phyloP scores from a whole-genome alignment of 92 coral and sea anemone species.

The Metridium senile region DNA sequence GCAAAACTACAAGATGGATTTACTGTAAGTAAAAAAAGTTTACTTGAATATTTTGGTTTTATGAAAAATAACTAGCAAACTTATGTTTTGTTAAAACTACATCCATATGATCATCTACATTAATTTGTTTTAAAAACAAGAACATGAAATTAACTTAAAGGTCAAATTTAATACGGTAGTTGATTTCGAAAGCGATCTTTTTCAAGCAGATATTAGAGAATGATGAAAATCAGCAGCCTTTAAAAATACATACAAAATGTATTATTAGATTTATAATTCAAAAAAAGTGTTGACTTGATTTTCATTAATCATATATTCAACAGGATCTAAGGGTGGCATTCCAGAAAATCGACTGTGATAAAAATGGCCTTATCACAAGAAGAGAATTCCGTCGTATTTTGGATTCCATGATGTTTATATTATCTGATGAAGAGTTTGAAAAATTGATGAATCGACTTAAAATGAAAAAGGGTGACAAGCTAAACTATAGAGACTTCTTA shows the following conservation, averaged over 20 bases:
- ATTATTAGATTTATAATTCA: no score
- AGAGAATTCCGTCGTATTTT: conserved; percentile 89
- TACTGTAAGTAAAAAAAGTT: conserved; percentile 41
- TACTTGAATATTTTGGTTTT: neutral
- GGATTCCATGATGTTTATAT: conserved; percentile 81
- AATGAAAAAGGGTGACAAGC: conserved; percentile 79
- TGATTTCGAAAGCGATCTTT: no score
- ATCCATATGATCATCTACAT: no score
- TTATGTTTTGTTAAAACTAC: no score
- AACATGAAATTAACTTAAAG: no score
- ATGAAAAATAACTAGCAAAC: no score
- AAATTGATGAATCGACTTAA: conserved; percentile 75
- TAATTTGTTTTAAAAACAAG: no score
- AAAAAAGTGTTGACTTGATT: neutral
- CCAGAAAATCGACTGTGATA: conserved; percentile 90
- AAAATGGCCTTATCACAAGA: conserved; percentile 81
- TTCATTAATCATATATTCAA: neutral
- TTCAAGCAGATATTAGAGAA: no score
- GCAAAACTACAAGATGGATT: conserved; percentile 79
- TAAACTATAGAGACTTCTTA: conserved; percentile 87
- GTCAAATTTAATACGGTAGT: no score
- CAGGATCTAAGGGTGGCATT: conserved; percentile 95
- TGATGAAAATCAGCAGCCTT: no score
- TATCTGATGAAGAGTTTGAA: conserved; percentile 90
- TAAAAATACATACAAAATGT: no score